Percentiles rank a stretch among this genome's conserved stretches.
Conservation (phyloP, 2,113 vertebrate genomes). For the Cyprinodon variegatus region DNA sequence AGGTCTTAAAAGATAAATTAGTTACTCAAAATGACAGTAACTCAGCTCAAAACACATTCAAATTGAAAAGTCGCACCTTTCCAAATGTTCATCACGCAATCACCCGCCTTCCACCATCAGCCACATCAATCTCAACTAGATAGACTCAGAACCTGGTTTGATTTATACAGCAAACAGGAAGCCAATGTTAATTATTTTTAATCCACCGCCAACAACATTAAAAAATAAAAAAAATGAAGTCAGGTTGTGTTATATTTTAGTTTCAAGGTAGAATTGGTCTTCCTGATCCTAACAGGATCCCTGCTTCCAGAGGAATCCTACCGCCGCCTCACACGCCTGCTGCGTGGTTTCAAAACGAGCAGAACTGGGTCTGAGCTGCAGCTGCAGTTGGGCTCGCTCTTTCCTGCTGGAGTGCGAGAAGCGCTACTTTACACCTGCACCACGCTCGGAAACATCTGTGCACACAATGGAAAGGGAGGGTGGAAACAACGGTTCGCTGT, state of each 20-base stretch:
- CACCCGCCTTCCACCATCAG: not conserved
- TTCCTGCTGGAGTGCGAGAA: constrained; percentile 64
- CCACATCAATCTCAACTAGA: not conserved
- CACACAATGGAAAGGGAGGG: constrained; percentile 52
- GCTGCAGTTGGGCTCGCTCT: constrained; percentile 54
- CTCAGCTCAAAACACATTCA: not conserved
- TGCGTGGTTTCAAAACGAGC: constrained; percentile 17
- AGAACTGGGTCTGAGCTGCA: constrained; percentile 21
- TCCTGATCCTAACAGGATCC: constrained; percentile 18
- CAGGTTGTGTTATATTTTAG: not conserved
- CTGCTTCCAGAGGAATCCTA: constrained; percentile 18
- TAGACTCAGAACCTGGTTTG: not conserved
- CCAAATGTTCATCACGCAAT: not conserved
- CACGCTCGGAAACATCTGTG: constrained; percentile 69
- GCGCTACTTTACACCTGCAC: constrained; percentile 62
- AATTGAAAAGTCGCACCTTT: not conserved
- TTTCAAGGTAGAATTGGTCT: not conserved
- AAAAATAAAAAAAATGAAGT: not conserved
- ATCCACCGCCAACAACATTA: constrained; percentile 10
- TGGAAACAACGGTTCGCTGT: constrained; percentile 50
- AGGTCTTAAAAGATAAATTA: too few relatives aligned
- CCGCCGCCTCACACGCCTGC: constrained; percentile 11
- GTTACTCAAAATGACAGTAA: too few relatives aligned
- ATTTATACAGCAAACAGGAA: not conserved
- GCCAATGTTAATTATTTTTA: constrained; percentile 8